Evolutionary conservation across 2,888 invertebrate genomes (phyloP).

Genomic region (Nomada lathburiana): DNA sequence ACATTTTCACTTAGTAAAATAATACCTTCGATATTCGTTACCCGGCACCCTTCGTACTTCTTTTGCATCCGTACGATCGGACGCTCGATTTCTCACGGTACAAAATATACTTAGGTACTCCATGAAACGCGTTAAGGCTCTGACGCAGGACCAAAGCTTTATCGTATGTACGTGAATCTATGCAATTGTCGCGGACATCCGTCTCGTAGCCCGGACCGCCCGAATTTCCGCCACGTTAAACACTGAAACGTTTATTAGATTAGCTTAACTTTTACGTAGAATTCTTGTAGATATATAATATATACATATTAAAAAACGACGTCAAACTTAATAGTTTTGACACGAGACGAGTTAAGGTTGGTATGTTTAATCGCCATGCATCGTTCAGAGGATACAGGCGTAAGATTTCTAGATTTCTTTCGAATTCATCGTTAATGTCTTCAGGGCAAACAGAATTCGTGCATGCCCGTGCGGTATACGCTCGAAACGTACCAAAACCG

Average conservation of each 20-base stretch:
- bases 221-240: neutral
- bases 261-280: neutral
- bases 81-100: slow-evolving; percentile 7
- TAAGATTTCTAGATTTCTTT: too few species aligned
- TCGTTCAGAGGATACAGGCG: too few species aligned
- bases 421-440: too few species aligned
- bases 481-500: neutral
- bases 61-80: slow-evolving; percentile 3
- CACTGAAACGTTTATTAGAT: slow-evolving; percentile 4
- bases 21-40: slow-evolving; percentile 36
- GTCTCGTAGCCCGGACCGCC: neutral
- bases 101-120: slow-evolving; percentile 21
- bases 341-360: too few species aligned
- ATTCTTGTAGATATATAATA: neutral
- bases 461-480: neutral
- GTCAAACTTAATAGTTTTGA: too few species aligned
- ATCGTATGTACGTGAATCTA: neutral
- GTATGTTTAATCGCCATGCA: too few species aligned
- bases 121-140: neutral
- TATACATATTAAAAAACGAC: too few species aligned
- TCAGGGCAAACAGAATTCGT: too few species aligned
- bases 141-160: neutral
- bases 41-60: slow-evolving; percentile 47
- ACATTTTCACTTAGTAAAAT: slow-evolving; percentile 32
- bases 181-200: neutral